These are phyloP conservation scores for Apteryx mantelli DNA, from an alignment of 2,113 vertebrate genomes.

Conservation along the genomic window DNA sequence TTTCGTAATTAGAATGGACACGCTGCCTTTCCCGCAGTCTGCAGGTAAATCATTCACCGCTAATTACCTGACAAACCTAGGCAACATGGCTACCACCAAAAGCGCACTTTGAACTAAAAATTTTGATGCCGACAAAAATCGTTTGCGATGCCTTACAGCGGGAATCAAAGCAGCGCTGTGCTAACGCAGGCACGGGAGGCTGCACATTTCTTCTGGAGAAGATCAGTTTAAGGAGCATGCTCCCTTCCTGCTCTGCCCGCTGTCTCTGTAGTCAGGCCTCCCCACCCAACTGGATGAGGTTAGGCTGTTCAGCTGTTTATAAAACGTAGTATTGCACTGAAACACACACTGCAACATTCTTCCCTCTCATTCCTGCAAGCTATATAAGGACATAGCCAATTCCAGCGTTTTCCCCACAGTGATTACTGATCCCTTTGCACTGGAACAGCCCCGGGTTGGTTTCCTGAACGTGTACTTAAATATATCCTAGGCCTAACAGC, in stretches of 20 bases:
- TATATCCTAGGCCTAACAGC: conserved; percentile 3
- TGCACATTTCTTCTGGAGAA: background rate
- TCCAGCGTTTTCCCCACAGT: conserved; percentile 10
- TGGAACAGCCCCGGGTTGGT: background rate
- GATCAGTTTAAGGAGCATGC: background rate
- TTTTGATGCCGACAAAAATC: background rate
- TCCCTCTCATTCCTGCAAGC: conserved; percentile 48
- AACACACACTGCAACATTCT: conserved; percentile 37
- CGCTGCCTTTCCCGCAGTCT: fast-evolving
- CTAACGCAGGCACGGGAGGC: background rate
- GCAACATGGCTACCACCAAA: fast-evolving
- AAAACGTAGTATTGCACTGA: conserved; percentile 25
- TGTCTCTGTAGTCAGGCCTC: background rate
- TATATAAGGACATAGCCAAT: conserved; percentile 79
- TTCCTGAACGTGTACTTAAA: conserved; percentile 42
- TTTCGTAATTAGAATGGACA: background rate
- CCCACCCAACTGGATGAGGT: conserved; percentile 47
- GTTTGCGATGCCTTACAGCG: background rate
- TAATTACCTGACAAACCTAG: fast-evolving
- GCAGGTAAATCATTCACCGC: background rate
- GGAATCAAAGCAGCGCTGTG: background rate
- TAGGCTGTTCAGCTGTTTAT: conserved; percentile 68
- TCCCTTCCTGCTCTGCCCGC: background rate
- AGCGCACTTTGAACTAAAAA: background rate
- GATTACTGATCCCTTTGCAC: background rate